A percentile compares a stretch with the other conserved stretches of the same genome.
Evolutionary conservation across 2,888 invertebrate genomes (phyloP).

Genomic region (Thymelicus lineola): DNA sequence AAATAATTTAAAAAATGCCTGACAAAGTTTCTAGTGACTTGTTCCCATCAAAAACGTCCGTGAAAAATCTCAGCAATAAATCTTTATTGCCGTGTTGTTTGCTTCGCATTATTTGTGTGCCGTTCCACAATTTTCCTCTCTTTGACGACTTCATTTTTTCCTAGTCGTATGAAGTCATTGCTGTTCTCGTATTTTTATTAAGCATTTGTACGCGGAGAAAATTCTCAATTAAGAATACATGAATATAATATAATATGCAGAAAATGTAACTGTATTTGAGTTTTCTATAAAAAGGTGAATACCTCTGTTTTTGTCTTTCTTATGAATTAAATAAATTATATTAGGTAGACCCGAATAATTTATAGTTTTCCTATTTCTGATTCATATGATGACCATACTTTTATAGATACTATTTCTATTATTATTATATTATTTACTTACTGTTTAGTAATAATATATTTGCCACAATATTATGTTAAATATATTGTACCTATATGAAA

Average conservation of each 20-base stretch:
- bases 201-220: conserved; percentile 24
- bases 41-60: conserved; percentile 42
- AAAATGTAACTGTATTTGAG: background rate
- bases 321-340: too few species aligned
- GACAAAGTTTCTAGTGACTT: background rate
- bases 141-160: conserved; percentile 73
- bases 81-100: conserved; percentile 81
- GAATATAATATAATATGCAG: conserved; percentile 7
- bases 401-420: too few species aligned
- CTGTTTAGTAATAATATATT: too few species aligned
- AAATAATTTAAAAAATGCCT: background rate
- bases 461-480: too few species aligned
- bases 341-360: too few species aligned
- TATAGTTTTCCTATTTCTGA: too few species aligned
- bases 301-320: too few species aligned
- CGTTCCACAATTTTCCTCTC: conserved; percentile 72
- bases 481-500: too few species aligned
- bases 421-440: too few species aligned
- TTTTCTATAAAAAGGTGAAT: background rate
- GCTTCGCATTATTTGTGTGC: conserved; percentile 77
- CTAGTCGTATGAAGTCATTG: conserved; percentile 60
- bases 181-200: conserved; percentile 43
- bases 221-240: conserved; percentile 17
- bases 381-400: too few species aligned
- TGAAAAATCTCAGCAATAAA: conserved; percentile 79